Percentiles rank a stretch among this genome's conserved stretches.
Evolutionary conservation across 2,888 invertebrate species (phyloP).

Genomic region (Argynnis bischoffii): DNA sequence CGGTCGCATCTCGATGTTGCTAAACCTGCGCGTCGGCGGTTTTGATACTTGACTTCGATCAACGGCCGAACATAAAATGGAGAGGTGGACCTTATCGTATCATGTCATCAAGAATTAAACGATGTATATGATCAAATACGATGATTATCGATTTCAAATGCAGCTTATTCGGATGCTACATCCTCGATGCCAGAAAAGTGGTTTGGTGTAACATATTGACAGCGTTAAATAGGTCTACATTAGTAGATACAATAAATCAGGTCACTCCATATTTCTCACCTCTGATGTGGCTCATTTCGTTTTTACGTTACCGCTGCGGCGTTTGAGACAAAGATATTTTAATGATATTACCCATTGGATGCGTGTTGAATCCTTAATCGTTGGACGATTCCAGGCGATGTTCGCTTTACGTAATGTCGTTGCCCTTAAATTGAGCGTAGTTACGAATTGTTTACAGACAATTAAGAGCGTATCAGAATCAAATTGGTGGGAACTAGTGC

Average conservation of each 20-base stretch:
- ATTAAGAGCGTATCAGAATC: constrained; percentile 70
- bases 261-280: constrained; percentile 75
- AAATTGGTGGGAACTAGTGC: constrained; percentile 74
- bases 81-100: constrained; percentile 67
- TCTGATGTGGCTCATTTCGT: constrained; percentile 62
- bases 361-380: constrained; percentile 79
- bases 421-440: constrained; percentile 77
- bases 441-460: constrained; percentile 76
- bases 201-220: constrained; percentile 45
- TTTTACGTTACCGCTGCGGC: constrained; percentile 72
- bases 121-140: constrained; percentile 75
- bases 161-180: constrained; percentile 28
- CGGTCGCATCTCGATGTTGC: constrained; percentile 77
- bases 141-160: constrained; percentile 66
- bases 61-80: constrained; percentile 60
- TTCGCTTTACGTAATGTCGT: constrained; percentile 69
- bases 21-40: constrained; percentile 75
- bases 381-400: constrained; percentile 60
- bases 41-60: constrained; percentile 64
- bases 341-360: constrained; percentile 79
- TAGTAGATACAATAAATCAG: constrained; percentile 62
- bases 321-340: constrained; percentile 80
- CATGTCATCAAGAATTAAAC: constrained; percentile 78
- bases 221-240: constrained; percentile 41
- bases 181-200: constrained; percentile 35